phyloP scores from a whole-genome alignment of 2,113 vertebrate species.

The Pimephales promelas region DNA sequence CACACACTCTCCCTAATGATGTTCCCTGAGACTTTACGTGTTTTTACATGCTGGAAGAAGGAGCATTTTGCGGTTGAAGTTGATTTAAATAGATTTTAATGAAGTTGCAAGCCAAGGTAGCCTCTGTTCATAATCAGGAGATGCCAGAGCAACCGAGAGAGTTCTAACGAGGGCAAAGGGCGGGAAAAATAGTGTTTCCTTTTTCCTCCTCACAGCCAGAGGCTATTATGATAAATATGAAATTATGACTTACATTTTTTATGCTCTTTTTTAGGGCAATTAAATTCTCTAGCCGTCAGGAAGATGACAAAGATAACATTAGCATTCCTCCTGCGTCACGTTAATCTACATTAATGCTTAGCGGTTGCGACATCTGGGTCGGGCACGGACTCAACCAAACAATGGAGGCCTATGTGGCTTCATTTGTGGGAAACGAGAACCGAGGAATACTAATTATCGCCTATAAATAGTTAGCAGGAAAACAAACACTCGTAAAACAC shows the following conservation, averaged over 20 bases:
- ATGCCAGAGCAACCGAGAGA: slow-evolving; percentile 68
- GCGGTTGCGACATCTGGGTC: slow-evolving; percentile 62
- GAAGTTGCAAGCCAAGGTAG: slow-evolving; percentile 75
- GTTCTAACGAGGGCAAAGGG: slow-evolving; percentile 79
- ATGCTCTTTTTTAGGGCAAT: slow-evolving; percentile 68
- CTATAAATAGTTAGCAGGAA: slow-evolving; percentile 40
- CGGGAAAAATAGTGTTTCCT: slow-evolving; percentile 69
- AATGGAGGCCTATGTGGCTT: slow-evolving; percentile 54
- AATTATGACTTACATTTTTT: slow-evolving; percentile 73
- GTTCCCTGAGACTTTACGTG: slow-evolving; percentile 74
- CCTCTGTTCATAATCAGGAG: slow-evolving; percentile 74
- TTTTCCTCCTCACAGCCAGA: slow-evolving; percentile 66
- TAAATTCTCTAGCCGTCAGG: slow-evolving; percentile 71
- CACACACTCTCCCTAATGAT: slow-evolving; percentile 71
- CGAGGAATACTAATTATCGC: slow-evolving; percentile 62
- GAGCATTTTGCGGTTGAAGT: slow-evolving; percentile 75
- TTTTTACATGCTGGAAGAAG: slow-evolving; percentile 68
- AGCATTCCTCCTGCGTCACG: slow-evolving; percentile 64
- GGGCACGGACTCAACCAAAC: slow-evolving; percentile 62
- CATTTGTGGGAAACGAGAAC: slow-evolving; percentile 44
- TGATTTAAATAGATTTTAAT: slow-evolving; percentile 85
- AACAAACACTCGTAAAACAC: slow-evolving; percentile 10
- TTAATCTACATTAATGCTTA: slow-evolving; percentile 72
- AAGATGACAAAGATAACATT: slow-evolving; percentile 66
- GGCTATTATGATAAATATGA: slow-evolving; percentile 78